Base-by-base conservation (phyloP, 2,797 vertebrate species). In the Phrynocephalus guinanensis region DNA sequence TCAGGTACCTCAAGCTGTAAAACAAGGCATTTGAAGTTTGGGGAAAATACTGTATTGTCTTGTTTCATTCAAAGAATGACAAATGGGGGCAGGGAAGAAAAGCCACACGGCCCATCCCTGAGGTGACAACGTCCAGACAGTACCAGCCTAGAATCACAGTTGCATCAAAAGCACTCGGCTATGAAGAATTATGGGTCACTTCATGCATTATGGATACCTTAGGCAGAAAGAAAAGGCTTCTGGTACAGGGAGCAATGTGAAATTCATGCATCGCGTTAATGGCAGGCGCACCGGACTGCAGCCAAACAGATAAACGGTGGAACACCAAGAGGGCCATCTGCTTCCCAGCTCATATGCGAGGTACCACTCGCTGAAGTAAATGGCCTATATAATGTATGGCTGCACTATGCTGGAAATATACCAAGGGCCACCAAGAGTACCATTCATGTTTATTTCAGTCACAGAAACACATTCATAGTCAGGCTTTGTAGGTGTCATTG, bases 1-100 rank as follows among this genome's bases (percentile, higher is more conserved):
- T 99, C 83, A 99, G 95, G 87, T 98, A 98, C 82, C 99, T 97
- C 94, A 99, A 96, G 90, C 99, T 99, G 93, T 72, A 92, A 95
- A 81, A 85, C 93, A 80, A 95, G 86, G 89, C 26, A 88, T 91
- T 2, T 18, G 33, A 71, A 28, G 26, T 91, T 56, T 56, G 9
- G 2, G 68, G 91, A 83, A 10, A 79, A n/a, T 7, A 33, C 33
- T 33, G 33, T 92, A 85, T 6, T 63, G 76, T 77, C 10, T 77
- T 90, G 78, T 33, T 86, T 48, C 79, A 87, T 76, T 38, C 18
- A 80, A 24, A 80, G 83, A 78, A 79, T 82, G 79, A 93, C 13
- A 50, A 50, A 38, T 8, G 3, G 13, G 28, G 3, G 28, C 50
- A 18, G 18, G 26, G 48, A 13, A 6, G 30, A 30, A 11, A 67